Base-by-base conservation (phyloP, 2,797 vertebrate species). In the Myripristis jacobus region DNA sequence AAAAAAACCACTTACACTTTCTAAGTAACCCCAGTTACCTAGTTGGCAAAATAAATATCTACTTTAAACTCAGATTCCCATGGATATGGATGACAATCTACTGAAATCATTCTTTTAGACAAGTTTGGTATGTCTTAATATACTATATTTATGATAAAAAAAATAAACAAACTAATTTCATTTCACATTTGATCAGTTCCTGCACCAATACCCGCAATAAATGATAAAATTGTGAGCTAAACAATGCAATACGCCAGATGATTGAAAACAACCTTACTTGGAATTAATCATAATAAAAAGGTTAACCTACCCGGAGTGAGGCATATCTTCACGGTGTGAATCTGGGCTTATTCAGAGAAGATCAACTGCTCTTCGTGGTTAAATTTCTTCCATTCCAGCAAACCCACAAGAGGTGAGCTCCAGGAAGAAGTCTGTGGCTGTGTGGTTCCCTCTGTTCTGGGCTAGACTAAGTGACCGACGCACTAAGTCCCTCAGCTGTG, bases 261-360 rank as follows among this genome's bases (percentile, higher is more conserved):
- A 41, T 15, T 41, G 38, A 41, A 41, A 41, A 15, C 38, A 16
- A 15, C 38, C 38, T 3, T 4, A 15, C 38, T 41, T 41, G 38
- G 0, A 46, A 43, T 6, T 57, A 36, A 11, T 12, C 18, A 47
- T 6, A 31, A 9, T 6, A 31, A 31, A 3, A 18, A 48, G 5
- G 19, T n/a, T 29, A 4, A 11, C 83, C 24, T 85, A 91, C 91
- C 88, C 87, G 65, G 27, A 71, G 22, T 27, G 57, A 80, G 2
- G 16, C 87, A 89, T 82, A 16, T 80, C 64, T 73, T 72, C 60
- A 38, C 50, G 60, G 4, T 55, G 11, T 1, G 16, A 60, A 64
- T 2, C 9, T 56, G 13, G 56, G 27, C 18, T 47, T 71, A 22
- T 38, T 10, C 44, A 22, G 1, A 64, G 24, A 69, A 60, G 58